phyloP scores from a whole-genome alignment of 2,113 vertebrate genomes.

The Nibea albiflora region DNA sequence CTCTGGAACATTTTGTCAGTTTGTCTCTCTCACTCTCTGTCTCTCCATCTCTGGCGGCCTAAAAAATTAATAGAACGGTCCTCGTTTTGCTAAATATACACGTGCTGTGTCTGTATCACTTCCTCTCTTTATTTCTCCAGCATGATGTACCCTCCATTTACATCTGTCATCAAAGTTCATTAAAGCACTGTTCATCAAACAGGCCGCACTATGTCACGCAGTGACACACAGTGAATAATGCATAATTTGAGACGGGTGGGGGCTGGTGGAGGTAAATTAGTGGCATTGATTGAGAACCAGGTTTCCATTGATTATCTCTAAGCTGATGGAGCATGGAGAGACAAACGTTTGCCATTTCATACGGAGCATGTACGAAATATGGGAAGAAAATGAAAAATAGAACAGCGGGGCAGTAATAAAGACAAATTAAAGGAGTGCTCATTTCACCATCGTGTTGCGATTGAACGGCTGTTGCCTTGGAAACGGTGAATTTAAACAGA shows the following conservation, averaged over 20 bases:
- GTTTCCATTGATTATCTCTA: slow-evolving; percentile 63
- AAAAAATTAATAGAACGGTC: slow-evolving; percentile 49
- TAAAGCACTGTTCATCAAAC: slow-evolving; percentile 64
- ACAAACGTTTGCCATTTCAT: slow-evolving; percentile 18
- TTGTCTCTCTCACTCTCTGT: not conserved
- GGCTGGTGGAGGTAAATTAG: slow-evolving; percentile 55
- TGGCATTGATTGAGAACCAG: slow-evolving; percentile 68
- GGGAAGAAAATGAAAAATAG: slow-evolving; percentile 33
- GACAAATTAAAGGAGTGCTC: slow-evolving; percentile 67
- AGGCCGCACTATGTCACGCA: slow-evolving; percentile 44
- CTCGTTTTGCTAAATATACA: slow-evolving; percentile 58
- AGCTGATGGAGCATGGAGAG: slow-evolving; percentile 34
- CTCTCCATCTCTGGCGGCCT: slow-evolving; percentile 5
- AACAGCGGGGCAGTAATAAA: slow-evolving; percentile 61
- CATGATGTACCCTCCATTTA: slow-evolving; percentile 55
- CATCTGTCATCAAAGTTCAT: slow-evolving; percentile 69
- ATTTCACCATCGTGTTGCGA: slow-evolving; percentile 40
- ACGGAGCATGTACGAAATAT: slow-evolving; percentile 23
- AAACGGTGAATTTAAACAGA: slow-evolving; percentile 64
- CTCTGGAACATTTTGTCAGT: not conserved
- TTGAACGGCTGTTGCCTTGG: slow-evolving; percentile 69
- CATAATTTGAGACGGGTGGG: slow-evolving; percentile 39
- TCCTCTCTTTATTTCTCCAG: slow-evolving; percentile 25
- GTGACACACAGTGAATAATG: slow-evolving; percentile 65
- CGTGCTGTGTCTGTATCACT: slow-evolving; percentile 13